Conservation (phyloP, 1,140 invertebrate genomes). For the Polyergus mexicanus region DNA sequence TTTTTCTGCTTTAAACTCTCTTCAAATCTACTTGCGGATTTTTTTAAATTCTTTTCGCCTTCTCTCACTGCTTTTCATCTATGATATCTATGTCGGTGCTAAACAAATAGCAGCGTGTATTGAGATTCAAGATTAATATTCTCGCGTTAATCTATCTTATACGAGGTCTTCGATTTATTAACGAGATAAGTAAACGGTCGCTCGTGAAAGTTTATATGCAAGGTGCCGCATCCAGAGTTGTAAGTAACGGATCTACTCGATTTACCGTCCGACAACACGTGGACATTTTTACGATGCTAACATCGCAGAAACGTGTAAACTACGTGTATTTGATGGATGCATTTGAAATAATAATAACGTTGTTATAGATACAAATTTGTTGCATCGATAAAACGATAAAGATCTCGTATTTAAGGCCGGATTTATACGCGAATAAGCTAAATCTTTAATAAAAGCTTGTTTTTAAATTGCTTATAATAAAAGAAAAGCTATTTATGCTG, state of each 20-base stretch:
- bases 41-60: not conserved
- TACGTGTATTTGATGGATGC: not conserved
- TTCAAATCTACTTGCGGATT: not conserved
- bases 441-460: not conserved
- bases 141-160: not conserved
- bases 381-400: not conserved
- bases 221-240: not conserved
- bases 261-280: not conserved
- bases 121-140: slow-evolving; percentile 19
- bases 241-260: slow-evolving; percentile 29
- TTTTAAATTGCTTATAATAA: not conserved
- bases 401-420: not conserved
- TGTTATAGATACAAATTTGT: not conserved
- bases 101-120: slow-evolving; percentile 12
- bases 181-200: slow-evolving; percentile 44
- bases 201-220: slow-evolving; percentile 46
- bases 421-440: too few species aligned
- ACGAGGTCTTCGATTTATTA: slow-evolving; percentile 5
- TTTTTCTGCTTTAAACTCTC: not conserved
- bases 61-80: not conserved
- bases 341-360: not conserved
- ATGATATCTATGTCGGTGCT: not conserved
- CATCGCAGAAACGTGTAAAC: not conserved
- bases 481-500: not conserved
- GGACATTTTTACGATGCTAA: not conserved